Base-by-base conservation (phyloP, 2,888 invertebrate genomes). In the Napeogenes inachia region DNA sequence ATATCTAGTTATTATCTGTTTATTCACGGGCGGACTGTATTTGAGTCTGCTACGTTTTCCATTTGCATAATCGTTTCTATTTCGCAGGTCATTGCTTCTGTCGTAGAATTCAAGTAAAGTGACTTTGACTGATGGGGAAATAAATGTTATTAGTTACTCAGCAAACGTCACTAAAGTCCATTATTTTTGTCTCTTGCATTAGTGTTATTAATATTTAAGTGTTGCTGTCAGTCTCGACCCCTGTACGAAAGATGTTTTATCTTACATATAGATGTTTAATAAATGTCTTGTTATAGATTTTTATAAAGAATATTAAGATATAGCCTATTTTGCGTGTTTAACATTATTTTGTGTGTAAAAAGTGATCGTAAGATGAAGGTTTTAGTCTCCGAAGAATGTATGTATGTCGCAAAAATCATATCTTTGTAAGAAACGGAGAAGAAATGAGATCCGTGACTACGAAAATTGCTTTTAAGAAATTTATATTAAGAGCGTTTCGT, bases 401-500 rank as follows among this genome's bases (percentile, higher is more conserved):
- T 60, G 45, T 45, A 45, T 45, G 64, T 57, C 59, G 55, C 35
- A 64, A 50, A 50, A 62, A 59, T 64, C 45, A 62, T 61, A 64
- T 73, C 68, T 70, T 70, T 57, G 61, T 66, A 67, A 73, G 68
- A 64, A 77, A 79, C 35, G 35, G 75, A 74, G 71, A 67, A 72
- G 69, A 68, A 68, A 71, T 60, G 54, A 54, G 71, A 75, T 74
- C 70, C 68, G 70, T 75, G 75, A 75, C 74, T 73, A 71, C 73
- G 73, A 75, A 79, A 78, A 79, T 79, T 77, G 72, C 77, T 76
- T 76, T 79, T 75, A 78, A 78, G 78, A 80, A 80, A 79, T 82
- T 81, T 80, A 76, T 81, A 79, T 79, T 73, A 78, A 77, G 74
- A 79, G 75, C 80, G 81, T 83, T 84, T 75, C 83, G 80, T 84